Percentiles rank a stretch among this genome's conserved stretches.
phyloP scores from a whole-genome alignment of 2,797 vertebrate species.

The Crenuchus spilurus region DNA sequence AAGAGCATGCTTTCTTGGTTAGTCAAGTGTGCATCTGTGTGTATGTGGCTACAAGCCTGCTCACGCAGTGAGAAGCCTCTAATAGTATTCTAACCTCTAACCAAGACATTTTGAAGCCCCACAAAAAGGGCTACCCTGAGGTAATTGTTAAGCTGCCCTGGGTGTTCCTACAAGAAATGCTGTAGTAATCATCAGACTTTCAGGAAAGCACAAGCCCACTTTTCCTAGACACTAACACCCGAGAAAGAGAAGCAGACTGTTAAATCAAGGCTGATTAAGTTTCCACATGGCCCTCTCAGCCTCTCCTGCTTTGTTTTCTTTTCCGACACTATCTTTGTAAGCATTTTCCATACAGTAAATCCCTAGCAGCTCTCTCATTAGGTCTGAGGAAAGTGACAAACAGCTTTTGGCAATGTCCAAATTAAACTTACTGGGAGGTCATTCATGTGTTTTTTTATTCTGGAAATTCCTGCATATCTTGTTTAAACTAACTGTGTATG shows the following conservation, averaged over 20 bases:
- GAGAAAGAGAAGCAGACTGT: slow-evolving; percentile 2
- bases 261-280: slow-evolving; percentile 60
- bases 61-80: slow-evolving; percentile 42
- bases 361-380: slow-evolving; percentile 70
- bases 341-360: slow-evolving; percentile 74
- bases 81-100: slow-evolving; percentile 54
- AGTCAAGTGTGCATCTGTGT: slow-evolving; percentile 41
- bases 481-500: neutral
- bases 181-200: neutral
- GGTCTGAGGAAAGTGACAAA: slow-evolving; percentile 76
- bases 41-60: slow-evolving; percentile 25
- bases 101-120: slow-evolving; percentile 43
- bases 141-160: slow-evolving; percentile 34
- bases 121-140: slow-evolving; percentile 27
- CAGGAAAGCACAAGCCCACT: neutral
- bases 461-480: neutral
- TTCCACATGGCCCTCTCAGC: slow-evolving; percentile 62
- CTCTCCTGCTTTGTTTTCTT: slow-evolving; percentile 64
- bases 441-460: slow-evolving; percentile 48
- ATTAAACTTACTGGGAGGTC: slow-evolving; percentile 67
- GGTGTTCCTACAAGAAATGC: slow-evolving; percentile 46
- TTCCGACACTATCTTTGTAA: slow-evolving; percentile 70
- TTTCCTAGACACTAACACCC: slow-evolving; percentile 1
- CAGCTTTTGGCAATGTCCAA: slow-evolving; percentile 63
- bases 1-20: slow-evolving; percentile 15